Conservation (phyloP, 1,140 invertebrate genomes). For the Rhynchophorus ferrugineus region DNA sequence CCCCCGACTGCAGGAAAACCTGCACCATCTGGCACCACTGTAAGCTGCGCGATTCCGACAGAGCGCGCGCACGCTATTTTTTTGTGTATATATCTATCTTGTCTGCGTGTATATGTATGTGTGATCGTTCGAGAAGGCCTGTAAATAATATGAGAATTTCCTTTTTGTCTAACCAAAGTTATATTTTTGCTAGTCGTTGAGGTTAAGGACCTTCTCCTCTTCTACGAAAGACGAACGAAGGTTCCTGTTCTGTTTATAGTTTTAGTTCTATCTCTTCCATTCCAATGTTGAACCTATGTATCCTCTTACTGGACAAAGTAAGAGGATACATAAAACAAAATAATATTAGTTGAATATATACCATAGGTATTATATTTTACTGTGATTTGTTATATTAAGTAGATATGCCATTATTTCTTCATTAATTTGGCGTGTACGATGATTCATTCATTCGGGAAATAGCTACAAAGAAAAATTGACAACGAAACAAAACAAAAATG, state of each 20-base stretch:
- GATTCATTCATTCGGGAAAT: conserved; percentile 4
- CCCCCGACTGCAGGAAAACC: too few species aligned
- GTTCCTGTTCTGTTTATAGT: neutral
- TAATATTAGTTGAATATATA: conserved; percentile 4
- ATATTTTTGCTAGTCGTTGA: conserved; percentile 35
- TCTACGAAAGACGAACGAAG: neutral
- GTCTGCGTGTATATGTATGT: conserved; percentile 28
- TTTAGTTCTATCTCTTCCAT: neutral
- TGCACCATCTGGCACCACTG: conserved; percentile 29
- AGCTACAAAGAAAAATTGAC: conserved; percentile 1
- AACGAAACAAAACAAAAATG: too few species aligned
- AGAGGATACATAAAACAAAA: neutral
- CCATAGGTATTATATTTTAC: conserved; percentile 8
- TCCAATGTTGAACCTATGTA: too few species aligned
- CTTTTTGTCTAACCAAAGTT: conserved; percentile 35
- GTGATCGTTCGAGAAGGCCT: conserved; percentile 15
- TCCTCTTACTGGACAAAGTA: too few species aligned
- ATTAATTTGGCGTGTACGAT: conserved; percentile 9
- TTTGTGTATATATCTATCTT: conserved; percentile 31
- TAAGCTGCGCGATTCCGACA: conserved; percentile 32
- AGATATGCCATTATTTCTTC: conserved; percentile 30
- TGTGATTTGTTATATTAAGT: conserved; percentile 31
- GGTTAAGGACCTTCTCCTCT: neutral
- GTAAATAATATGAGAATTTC: conserved; percentile 33
- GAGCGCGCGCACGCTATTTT: neutral